phyloP scores from a whole-genome alignment of 2,113 vertebrate species.

The Martes martes region DNA sequence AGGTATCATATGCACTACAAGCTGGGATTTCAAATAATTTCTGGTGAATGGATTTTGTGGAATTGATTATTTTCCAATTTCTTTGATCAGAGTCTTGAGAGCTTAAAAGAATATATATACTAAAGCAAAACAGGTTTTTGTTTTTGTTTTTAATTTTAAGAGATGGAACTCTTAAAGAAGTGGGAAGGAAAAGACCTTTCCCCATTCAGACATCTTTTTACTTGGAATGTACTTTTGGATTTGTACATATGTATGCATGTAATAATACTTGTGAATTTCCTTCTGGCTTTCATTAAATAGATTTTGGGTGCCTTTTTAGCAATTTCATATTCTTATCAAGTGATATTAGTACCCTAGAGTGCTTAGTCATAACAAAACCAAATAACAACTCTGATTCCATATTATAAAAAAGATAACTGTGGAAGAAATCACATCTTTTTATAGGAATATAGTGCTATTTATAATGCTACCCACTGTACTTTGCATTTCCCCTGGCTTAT shows the following conservation, averaged over 20 bases:
- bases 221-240: background rate
- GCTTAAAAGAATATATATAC: background rate
- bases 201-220: background rate
- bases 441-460: background rate
- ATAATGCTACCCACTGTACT: background rate
- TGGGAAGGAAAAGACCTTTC: background rate
- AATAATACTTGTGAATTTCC: conserved; percentile 41
- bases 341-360: background rate
- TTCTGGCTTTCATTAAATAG: background rate
- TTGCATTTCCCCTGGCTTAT: background rate
- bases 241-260: background rate
- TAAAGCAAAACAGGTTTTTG: background rate
- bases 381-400: background rate
- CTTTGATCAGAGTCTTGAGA: conserved; percentile 10
- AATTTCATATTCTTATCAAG: conserved; percentile 7
- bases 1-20: background rate
- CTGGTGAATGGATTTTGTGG: background rate
- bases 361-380: background rate
- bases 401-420: conserved; percentile 10
- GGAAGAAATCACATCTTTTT: conserved; percentile 6
- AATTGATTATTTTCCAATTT: conserved; percentile 15
- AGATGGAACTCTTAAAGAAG: background rate
- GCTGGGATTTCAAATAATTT: conserved; percentile 20
- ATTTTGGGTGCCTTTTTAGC: background rate
- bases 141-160: background rate